Base-by-base conservation (phyloP, 2,888 invertebrate genomes). In the Drosophila affinis region DNA sequence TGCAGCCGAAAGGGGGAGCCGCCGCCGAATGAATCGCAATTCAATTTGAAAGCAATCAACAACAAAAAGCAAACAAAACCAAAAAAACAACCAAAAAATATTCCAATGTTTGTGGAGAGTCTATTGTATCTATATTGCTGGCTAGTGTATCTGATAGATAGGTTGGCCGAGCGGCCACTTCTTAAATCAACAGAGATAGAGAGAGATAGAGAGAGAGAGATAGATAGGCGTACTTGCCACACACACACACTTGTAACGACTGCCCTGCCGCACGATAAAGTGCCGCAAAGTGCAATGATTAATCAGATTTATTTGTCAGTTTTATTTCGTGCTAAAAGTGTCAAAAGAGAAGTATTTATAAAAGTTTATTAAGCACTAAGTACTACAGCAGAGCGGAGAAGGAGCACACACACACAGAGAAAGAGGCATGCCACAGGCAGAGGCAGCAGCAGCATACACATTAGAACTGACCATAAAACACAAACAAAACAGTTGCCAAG, bases 281-380 rank as follows among this genome's bases (percentile, higher is more conserved):
- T 75, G 72, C 73, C 75, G 73, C 85, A 84, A 87, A 79, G 87
- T 85, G 85, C 87, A 88, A 84, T 86, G 89, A 87, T 86, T 86
- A 86, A 86, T 87, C 89, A 79, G 85, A 88, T 86, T 86, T 86
- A 86, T 88, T 85, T 86, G 85, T 86, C 89, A 86, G 82, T 86
- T 86, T 86, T 86, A 86, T 86, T 84, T 84, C 80, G 87, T 86
- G 89, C 85, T 86, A 87, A 86, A 86, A 86, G 85, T 88, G 85
- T 86, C 85, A 88, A 86, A 39, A 88, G 85, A 85, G 89, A 87
- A 88, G 39, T 86, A 87, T 86, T 86, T 88, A 88, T 79, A 85
- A 85, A 85, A 85, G 85, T 85, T 85, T 88, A 85, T 85, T 88
- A 85, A 87, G 39, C 84, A 87, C 87, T 86, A 84, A 84, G 83